Conservation (phyloP, 1,140 invertebrate species). For the Phymastichus coffea region DNA sequence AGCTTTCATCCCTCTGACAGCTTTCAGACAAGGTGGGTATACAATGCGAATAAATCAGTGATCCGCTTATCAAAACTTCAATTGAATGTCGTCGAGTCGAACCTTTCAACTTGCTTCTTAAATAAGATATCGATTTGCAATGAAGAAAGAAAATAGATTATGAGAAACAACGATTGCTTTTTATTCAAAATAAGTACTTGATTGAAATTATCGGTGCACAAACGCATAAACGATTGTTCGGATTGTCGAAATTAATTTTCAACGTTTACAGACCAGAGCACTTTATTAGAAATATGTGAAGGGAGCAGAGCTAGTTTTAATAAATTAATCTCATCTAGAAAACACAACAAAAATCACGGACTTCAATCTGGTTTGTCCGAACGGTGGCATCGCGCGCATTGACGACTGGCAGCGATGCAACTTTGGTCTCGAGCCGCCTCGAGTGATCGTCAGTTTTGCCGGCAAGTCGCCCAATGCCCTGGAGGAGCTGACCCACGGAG, state of each 20-base stretch:
- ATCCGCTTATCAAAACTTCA: too few relatives aligned
- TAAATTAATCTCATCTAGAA: constrained; percentile 15
- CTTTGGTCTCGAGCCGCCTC: constrained; percentile 64
- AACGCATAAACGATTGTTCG: too few relatives aligned
- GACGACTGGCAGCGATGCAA: constrained; percentile 63
- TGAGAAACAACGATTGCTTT: too few relatives aligned
- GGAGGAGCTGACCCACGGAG: constrained; percentile 56
- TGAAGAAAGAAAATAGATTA: neutral
- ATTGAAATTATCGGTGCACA: neutral
- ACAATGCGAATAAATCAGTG: too few relatives aligned
- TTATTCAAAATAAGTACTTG: too few relatives aligned
- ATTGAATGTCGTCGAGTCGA: too few relatives aligned
- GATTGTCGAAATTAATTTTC: too few relatives aligned
- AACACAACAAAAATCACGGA: constrained; percentile 56
- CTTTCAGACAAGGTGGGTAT: constrained; percentile 35
- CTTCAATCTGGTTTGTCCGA: constrained; percentile 69
- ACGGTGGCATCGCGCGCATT: constrained; percentile 57
- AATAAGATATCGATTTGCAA: neutral
- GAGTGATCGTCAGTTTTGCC: constrained; percentile 56
- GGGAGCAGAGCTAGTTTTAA: neutral
- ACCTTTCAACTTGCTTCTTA: too few relatives aligned
- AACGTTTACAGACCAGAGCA: too few relatives aligned
- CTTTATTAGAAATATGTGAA: too few relatives aligned
- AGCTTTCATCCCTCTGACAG: constrained; percentile 58
- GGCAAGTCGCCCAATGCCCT: constrained; percentile 47